Conservation (phyloP, 1,140 invertebrate species). For the Conus ventricosus region DNA sequence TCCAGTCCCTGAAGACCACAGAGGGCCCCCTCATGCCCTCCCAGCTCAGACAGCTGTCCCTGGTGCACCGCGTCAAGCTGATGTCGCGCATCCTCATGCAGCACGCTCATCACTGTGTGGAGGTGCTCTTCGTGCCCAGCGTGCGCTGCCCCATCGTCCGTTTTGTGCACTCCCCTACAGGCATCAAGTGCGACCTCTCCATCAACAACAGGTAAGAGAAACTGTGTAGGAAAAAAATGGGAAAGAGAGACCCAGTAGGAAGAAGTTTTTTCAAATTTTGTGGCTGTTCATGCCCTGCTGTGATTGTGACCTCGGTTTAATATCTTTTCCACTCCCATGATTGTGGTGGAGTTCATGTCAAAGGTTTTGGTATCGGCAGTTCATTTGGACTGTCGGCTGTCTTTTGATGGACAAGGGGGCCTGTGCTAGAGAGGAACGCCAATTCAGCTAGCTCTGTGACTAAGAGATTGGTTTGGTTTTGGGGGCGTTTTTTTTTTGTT, state of each 20-base stretch:
- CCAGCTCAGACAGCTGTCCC: conserved; percentile 51
- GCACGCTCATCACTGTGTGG: conserved; percentile 46
- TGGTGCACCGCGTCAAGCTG: conserved; percentile 56
- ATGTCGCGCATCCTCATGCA: conserved; percentile 57
- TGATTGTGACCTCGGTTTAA: not conserved
- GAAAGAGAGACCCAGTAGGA: too few species aligned
- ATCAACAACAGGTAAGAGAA: conserved; percentile 68
- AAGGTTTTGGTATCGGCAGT: too few species aligned
- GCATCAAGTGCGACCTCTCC: conserved; percentile 69
- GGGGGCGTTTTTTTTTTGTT: too few species aligned
- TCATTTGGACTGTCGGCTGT: too few species aligned
- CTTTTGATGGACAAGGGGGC: too few species aligned
- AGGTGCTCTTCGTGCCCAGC: conserved; percentile 60
- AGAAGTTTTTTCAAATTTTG: too few species aligned
- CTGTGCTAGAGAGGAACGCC: too few species aligned
- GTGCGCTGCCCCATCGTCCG: conserved; percentile 66
- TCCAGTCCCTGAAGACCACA: conserved; percentile 55
- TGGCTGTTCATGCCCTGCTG: not conserved
- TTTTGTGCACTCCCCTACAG: conserved; percentile 60
- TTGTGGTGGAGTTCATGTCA: too few species aligned
- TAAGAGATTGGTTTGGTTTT: too few species aligned
- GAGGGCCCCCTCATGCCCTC: conserved; percentile 50
- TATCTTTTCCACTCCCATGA: not conserved
- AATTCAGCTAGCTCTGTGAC: too few species aligned
- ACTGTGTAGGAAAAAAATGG: not conserved